A percentile compares a stretch with the other conserved stretches of the same genome.
Conservation (phyloP, 2,797 vertebrate genomes). For the Eulemur coronatus region DNA sequence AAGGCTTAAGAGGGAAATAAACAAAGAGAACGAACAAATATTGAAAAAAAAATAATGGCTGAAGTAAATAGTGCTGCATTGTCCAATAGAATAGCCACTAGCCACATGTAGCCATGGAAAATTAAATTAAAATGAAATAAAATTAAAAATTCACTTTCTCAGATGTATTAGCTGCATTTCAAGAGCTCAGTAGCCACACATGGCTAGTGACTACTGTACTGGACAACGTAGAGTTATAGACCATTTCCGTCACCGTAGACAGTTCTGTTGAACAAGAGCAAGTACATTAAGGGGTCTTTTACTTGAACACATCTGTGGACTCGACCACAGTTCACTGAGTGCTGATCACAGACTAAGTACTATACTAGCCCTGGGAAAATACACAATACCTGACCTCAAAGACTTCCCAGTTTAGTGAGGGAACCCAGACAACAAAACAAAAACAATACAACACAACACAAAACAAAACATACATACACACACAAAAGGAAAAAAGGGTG, state of each 20-base stretch:
- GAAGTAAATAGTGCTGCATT: neutral
- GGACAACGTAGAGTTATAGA: neutral
- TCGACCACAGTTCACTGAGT: neutral
- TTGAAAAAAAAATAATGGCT: neutral
- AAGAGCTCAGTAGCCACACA: neutral
- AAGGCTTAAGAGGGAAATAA: conserved; percentile 45
- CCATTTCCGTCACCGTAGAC: neutral
- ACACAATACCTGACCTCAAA: neutral
- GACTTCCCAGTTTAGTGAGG: neutral
- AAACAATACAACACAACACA: neutral
- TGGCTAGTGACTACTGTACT: accelerated
- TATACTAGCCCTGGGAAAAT: neutral
- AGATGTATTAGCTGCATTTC: neutral
- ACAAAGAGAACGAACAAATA: conserved; percentile 38
- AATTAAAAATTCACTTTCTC: neutral
- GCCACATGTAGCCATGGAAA: neutral
- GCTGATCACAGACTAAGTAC: neutral
- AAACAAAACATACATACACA: neutral
- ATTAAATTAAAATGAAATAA: neutral
- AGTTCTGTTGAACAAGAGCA: accelerated
- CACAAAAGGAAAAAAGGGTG: neutral
- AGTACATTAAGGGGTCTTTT: accelerated
- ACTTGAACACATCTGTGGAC: neutral
- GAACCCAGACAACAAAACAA: neutral
- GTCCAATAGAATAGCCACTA: neutral